These are phyloP conservation scores for Jacana jacana DNA, from an alignment of 2,113 vertebrate genomes.

Conservation along the genomic window DNA sequence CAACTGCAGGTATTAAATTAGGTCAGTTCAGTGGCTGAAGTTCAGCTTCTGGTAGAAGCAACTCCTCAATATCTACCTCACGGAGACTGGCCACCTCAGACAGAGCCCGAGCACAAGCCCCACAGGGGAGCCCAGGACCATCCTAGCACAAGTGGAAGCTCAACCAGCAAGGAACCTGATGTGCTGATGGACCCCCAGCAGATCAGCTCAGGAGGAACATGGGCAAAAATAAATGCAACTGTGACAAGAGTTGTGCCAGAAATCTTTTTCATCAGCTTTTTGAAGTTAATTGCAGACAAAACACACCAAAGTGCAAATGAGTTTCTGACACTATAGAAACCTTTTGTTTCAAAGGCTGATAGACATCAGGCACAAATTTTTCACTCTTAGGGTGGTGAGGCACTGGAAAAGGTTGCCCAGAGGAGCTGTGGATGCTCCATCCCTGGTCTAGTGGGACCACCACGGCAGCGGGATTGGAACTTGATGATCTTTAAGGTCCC, in stretches of 20 bases:
- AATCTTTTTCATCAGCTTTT: not conserved
- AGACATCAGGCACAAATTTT: not conserved
- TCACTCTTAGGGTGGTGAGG: not conserved
- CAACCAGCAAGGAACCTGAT: fast-evolving
- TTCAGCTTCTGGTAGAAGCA: fast-evolving
- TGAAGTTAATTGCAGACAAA: not conserved
- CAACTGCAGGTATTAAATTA: fast-evolving
- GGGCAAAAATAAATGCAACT: fast-evolving
- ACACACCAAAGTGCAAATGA: fast-evolving
- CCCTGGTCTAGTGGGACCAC: not conserved
- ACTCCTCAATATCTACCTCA: fast-evolving
- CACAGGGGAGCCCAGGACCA: fast-evolving
- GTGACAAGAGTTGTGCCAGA: fast-evolving
- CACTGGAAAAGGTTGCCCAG: not conserved
- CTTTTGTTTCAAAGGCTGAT: not conserved
- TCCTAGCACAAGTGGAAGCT: not conserved
- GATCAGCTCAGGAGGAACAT: not conserved
- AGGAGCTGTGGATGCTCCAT: not conserved
- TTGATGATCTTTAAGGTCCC: not conserved
- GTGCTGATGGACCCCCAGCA: fast-evolving
- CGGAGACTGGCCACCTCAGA: no score
- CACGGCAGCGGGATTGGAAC: not conserved
- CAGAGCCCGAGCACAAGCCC: fast-evolving
- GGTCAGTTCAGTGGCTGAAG: no score
- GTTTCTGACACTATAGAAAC: not conserved